phyloP scores from a whole-genome alignment of 2,113 vertebrate species.

The Silurus glanis region DNA sequence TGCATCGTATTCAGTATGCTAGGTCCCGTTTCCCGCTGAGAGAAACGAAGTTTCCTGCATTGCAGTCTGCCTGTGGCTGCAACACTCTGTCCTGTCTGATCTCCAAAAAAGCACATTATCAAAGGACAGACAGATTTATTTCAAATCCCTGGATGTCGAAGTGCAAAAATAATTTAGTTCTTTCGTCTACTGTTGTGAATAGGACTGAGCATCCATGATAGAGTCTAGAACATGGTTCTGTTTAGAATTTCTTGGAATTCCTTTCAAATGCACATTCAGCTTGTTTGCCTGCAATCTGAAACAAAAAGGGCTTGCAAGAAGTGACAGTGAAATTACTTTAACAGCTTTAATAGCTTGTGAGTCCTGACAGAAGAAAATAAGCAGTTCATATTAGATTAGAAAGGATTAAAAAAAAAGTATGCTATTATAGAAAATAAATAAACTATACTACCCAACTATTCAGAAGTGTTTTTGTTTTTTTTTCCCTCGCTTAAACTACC shows the following conservation, averaged over 20 bases:
- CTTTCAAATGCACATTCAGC: background rate
- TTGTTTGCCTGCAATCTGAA: background rate
- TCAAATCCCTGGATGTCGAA: background rate
- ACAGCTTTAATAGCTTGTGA: background rate
- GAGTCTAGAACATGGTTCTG: background rate
- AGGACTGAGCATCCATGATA: background rate
- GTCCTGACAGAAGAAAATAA: background rate
- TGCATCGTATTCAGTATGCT: slow-evolving; percentile 18
- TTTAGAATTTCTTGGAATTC: background rate
- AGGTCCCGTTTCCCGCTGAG: slow-evolving; percentile 7
- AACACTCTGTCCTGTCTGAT: slow-evolving; percentile 5
- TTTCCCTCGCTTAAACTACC: background rate
- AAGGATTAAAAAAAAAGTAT: background rate
- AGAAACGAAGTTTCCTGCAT: background rate
- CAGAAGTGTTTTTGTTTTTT: too few species aligned
- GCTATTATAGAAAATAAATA: background rate
- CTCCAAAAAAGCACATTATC: background rate
- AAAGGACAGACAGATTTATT: slow-evolving; percentile 3
- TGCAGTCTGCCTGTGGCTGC: background rate
- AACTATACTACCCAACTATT: background rate
- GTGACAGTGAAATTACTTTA: background rate
- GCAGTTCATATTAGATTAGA: background rate
- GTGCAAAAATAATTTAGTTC: background rate
- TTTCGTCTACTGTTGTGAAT: background rate
- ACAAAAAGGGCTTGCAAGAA: background rate